Percentiles rank a stretch among this genome's conserved stretches.
Conservation (phyloP, 2,888 invertebrate genomes). For the Drosophila robusta region DNA sequence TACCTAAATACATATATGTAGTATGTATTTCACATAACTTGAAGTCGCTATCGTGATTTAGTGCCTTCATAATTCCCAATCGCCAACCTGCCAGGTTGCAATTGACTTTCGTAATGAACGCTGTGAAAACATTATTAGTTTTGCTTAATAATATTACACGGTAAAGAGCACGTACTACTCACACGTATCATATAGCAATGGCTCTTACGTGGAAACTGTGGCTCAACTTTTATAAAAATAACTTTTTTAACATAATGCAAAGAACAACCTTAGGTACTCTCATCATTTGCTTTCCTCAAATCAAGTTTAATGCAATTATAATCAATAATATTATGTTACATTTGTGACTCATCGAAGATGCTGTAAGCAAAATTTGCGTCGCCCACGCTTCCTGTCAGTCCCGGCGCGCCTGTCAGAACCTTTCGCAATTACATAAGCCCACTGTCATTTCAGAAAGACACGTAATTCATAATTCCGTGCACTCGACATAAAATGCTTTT, state of each 20-base stretch:
- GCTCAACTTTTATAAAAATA: slow-evolving; percentile 2
- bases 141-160: slow-evolving; percentile 1
- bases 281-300: too few relatives aligned
- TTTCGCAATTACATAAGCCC: too few relatives aligned
- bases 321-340: neutral
- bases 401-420: too few relatives aligned
- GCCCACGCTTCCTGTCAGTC: too few relatives aligned
- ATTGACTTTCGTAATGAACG: slow-evolving; percentile 2
- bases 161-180: slow-evolving; percentile 7
- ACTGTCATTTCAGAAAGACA: too few relatives aligned
- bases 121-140: slow-evolving; percentile 5
- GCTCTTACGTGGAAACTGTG: slow-evolving; percentile 6
- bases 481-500: neutral
- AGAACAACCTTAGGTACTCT: too few relatives aligned
- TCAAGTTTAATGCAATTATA: too few relatives aligned
- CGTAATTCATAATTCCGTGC: neutral
- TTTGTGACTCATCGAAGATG: neutral
- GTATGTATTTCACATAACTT: too few relatives aligned
- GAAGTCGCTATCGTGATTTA: neutral
- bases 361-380: neutral
- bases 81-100: neutral
- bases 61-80: neutral
- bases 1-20: neutral
- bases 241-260: neutral
- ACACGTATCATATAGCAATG: neutral